Conservation (phyloP, 1,140 invertebrate species). For the Stegodyphus dumicola region DNA sequence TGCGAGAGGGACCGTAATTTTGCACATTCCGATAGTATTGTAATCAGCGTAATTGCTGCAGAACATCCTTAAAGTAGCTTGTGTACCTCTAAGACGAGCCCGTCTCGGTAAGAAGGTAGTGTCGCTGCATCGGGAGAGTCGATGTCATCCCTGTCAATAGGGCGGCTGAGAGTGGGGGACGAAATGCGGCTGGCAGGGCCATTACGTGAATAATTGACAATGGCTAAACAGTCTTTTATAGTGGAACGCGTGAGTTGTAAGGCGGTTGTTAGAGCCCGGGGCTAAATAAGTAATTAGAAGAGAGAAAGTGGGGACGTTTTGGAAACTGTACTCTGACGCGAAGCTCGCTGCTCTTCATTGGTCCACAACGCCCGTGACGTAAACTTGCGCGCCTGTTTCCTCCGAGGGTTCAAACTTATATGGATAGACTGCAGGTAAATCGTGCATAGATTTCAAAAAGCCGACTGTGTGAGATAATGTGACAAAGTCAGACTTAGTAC, state of each 20-base stretch:
- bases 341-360: constrained; percentile 11
- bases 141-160: constrained; percentile 55
- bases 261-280: constrained; percentile 30
- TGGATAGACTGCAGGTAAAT: constrained; percentile 29
- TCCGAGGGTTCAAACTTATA: neutral
- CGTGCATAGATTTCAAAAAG: constrained; percentile 11
- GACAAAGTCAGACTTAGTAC: no score
- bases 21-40: constrained; percentile 43
- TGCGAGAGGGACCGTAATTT: constrained; percentile 46
- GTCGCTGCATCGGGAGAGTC: constrained; percentile 28
- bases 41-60: constrained; percentile 52
- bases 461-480: no score
- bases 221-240: constrained; percentile 57
- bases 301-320: constrained; percentile 54
- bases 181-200: constrained; percentile 50
- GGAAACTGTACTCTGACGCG: constrained; percentile 30
- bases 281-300: constrained; percentile 59
- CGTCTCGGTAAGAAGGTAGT: constrained; percentile 28
- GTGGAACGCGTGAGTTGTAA: constrained; percentile 37
- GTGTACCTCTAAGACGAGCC: constrained; percentile 26
- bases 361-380: constrained; percentile 28
- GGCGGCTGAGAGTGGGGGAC: neutral
- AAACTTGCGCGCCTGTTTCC: constrained; percentile 11
- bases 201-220: constrained; percentile 60
- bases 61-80: constrained; percentile 58